These are phyloP conservation scores for Bufo bufo DNA, from an alignment of 2,113 vertebrate genomes.

Conservation along the genomic window DNA sequence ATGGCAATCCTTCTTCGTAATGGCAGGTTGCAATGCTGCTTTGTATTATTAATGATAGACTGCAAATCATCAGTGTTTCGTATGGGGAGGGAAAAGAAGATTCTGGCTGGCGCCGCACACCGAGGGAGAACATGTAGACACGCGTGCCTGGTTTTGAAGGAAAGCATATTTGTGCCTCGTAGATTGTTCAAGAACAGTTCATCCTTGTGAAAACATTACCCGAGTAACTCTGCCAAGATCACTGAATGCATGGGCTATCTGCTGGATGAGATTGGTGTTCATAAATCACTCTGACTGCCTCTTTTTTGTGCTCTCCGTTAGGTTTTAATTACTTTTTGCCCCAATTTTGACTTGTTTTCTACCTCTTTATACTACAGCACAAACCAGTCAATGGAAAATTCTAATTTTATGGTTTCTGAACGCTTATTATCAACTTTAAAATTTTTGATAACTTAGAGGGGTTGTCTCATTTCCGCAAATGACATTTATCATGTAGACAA, in stretches of 20 bases:
- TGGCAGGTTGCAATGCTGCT: conserved; percentile 59
- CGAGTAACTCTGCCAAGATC: conserved; percentile 53
- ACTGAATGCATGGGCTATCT: conserved; percentile 54
- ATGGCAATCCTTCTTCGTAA: conserved; percentile 57
- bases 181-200: conserved; percentile 61
- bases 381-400: not conserved
- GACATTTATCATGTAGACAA: too few species aligned
- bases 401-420: not conserved
- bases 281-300: conserved; percentile 8
- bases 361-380: not conserved
- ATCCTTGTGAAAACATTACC: conserved; percentile 63
- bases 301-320: not conserved
- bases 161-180: conserved; percentile 60
- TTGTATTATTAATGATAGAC: conserved; percentile 58
- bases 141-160: conserved; percentile 58
- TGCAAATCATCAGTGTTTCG: conserved; percentile 53
- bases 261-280: conserved; percentile 43
- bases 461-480: too few species aligned
- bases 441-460: too few species aligned
- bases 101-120: conserved; percentile 34
- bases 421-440: too few species aligned
- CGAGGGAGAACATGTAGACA: conserved; percentile 42
- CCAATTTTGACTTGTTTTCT: not conserved
- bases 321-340: not conserved
- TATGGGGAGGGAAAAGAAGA: conserved; percentile 15